Evolutionary conservation across 2,113 vertebrate genomes (phyloP), one percentile per base, ranked within the genome.

Genomic region (Lontra canadensis): DNA sequence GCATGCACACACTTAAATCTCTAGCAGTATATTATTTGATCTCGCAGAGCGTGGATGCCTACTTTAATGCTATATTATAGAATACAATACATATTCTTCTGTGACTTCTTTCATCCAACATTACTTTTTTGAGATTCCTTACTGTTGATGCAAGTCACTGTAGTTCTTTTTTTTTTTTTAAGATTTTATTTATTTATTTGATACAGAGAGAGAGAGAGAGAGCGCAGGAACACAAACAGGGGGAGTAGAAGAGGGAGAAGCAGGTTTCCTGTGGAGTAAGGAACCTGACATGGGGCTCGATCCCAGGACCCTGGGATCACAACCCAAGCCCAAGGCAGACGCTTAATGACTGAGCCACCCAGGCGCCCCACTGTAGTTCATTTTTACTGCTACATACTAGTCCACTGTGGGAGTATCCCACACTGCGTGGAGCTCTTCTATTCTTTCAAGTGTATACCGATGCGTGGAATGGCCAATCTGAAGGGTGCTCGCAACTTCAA

Each of bases 371-470:
- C 55, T 23, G 31, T 55, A 8, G 82, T 7, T 82, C 65, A 3
- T 36, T 59, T 69, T 65, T 82, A 31, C 36, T 11, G 6, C 44
- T 13, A 1, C 20, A 7, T 26, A 17, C 1, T 61, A 31, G 4
- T 80, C n/a, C 1, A 1, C 47, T 10, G 7, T 29, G 5, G 25
- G 18, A 39, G 73, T 34, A 65, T 31, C 31, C 18, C 44, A 9
- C 4, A 23, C 23, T 44, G 9, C 6, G 3, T 11, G 13, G 29
- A 12, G 65, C 3, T 23, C 6, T 17, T 29, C 63, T 39, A 0
- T 20, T 63, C 61, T 65, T 55, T 23, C 15, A 23, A 76, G 42
- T 0, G 5, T 63, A 39, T 7, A 57, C 18, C 52, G 23, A 13
- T 67, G 96, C 9, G 18, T 39, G 29, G 52, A 34, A 26, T n/a